Evolutionary conservation across 2,797 vertebrate species (phyloP).

Genomic region (Mastacembelus armatus): DNA sequence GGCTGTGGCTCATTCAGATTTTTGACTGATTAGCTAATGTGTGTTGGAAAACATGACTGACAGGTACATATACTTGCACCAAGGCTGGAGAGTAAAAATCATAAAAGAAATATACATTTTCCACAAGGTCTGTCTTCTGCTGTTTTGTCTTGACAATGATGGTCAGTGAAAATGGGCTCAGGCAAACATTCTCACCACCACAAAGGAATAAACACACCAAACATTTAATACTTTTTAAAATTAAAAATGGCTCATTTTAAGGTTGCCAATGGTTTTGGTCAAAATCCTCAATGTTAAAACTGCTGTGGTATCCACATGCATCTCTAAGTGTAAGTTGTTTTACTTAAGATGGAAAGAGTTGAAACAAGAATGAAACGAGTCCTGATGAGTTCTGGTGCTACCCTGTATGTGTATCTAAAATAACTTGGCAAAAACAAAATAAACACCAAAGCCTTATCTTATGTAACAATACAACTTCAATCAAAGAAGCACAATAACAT

Average conservation of each 20-base stretch:
- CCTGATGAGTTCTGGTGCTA: background rate
- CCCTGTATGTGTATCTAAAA: too few species aligned
- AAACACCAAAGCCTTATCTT: background rate
- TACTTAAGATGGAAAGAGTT: constrained; percentile 1
- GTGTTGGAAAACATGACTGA: too few species aligned
- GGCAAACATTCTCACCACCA: background rate
- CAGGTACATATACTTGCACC: background rate
- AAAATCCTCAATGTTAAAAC: background rate
- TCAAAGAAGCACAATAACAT: background rate
- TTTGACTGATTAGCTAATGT: background rate
- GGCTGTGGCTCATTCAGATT: background rate
- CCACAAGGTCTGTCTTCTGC: too few species aligned
- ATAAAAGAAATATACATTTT: too few species aligned
- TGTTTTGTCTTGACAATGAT: too few species aligned
- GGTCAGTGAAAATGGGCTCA: too few species aligned
- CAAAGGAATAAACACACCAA: background rate
- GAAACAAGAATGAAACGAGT: background rate
- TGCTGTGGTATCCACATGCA: background rate
- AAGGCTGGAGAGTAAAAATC: too few species aligned
- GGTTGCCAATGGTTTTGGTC: background rate
- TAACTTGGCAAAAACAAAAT: background rate
- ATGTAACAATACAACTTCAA: background rate
- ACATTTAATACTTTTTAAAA: background rate
- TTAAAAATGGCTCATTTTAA: background rate
- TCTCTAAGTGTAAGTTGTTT: background rate